Evolutionary conservation across 2,888 invertebrate species (phyloP), one percentile per base, ranked within the genome.

Genomic region (Synanthedon tipuliformis): DNA sequence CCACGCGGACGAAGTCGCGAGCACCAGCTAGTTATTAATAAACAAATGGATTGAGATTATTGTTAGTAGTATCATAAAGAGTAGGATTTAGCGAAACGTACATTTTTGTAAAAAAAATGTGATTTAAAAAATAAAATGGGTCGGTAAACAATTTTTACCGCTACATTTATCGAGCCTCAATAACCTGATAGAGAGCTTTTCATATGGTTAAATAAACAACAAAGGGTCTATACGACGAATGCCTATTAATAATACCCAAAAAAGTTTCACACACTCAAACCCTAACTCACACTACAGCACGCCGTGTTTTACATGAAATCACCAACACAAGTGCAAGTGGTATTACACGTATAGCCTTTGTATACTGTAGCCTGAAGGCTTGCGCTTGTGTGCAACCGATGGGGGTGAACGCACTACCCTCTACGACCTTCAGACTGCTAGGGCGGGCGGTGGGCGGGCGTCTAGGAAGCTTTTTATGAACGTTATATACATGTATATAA

Each of bases 351-450:
- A 18, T 3, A 51, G 49, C 18, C 23, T 18, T 5, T 16, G 16
- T 12, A 49, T 23, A 23, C 23, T 49, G 49, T 12, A 8, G 49
- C 18, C 18, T 15, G 16, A 49, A 49, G 45, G 15, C 18, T 40
- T 51, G 55, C 23, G 53, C 48, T 48, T 56, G 65, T 65, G 64
- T 61, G 61, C 56, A 11, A 4, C 34, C 7, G 5, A 16, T 16
- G 64, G 57, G 79, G 81, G 77, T 85, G 80, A 85, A 81, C 75
- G 81, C 65, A 76, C 81, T 73, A 59, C 70, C 71, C 70, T 60
- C 50, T 41, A 58, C 78, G 85, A 85, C 86, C 86, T 86, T 85
- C 86, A 86, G 85, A 85, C 85, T 57, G 60, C 85, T 57, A 60
- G 67, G 60, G 58, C 18, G 53, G 68, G 63, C 59, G 61, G 61